Evolutionary conservation across 2,888 invertebrate genomes (phyloP).

Genomic region (Lamellibrachia columna): DNA sequence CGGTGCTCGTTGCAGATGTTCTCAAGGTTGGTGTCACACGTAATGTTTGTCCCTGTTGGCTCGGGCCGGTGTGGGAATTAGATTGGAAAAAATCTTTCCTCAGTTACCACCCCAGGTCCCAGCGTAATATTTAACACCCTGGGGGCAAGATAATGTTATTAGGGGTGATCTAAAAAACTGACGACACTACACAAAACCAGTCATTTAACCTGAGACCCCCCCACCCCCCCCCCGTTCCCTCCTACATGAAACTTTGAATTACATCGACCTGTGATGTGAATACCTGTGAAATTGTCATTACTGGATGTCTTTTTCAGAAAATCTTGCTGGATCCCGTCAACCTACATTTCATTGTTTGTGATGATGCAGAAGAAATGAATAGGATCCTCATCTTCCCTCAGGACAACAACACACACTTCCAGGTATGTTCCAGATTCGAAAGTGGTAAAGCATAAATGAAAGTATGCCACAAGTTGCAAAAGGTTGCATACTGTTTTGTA

Average conservation of each 20-base stretch:
- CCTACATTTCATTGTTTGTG: conserved; percentile 30
- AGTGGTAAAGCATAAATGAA: background rate
- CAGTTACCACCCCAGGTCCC: too few species aligned
- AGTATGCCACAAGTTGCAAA: too few species aligned
- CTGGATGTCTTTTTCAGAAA: conserved; percentile 27
- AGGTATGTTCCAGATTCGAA: background rate
- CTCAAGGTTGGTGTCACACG: conserved; percentile 33
- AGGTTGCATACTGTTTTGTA: too few species aligned
- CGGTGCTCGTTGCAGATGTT: conserved; percentile 33
- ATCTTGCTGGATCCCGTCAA: conserved; percentile 28
- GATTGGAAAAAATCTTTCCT: background rate
- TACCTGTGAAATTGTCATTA: background rate
- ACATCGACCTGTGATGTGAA: too few species aligned
- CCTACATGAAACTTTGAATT: too few species aligned
- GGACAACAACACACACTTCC: conserved; percentile 17
- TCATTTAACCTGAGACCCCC: too few species aligned
- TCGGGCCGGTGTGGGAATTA: background rate
- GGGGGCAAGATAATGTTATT: too few species aligned
- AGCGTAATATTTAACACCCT: too few species aligned
- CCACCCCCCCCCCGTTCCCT: too few species aligned
- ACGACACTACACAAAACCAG: too few species aligned
- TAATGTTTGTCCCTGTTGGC: background rate
- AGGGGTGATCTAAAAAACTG: too few species aligned
- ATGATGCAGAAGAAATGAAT: conserved; percentile 30
- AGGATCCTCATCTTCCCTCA: conserved; percentile 29